A percentile compares a stretch with the other conserved stretches of the same genome.
Conservation (phyloP, 2,888 invertebrate species). For the Scrobipalpa atriplicella region DNA sequence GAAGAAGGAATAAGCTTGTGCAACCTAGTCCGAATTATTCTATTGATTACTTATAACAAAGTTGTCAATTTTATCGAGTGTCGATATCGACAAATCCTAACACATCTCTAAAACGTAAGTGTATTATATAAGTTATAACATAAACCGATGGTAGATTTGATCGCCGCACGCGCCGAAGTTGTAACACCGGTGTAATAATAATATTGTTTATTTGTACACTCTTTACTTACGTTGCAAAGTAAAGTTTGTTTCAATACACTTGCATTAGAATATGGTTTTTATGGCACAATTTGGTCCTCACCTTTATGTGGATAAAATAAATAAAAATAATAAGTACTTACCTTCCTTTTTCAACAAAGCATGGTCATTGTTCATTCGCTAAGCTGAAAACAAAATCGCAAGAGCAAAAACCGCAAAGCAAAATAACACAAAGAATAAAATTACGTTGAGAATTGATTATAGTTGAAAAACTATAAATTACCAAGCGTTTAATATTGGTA, state of each 20-base stretch:
- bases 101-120: conserved; percentile 46
- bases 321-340: no score
- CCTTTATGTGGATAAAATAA: no score
- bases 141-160: conserved; percentile 63
- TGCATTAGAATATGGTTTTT: background rate
- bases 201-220: conserved; percentile 32
- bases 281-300: background rate
- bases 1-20: background rate
- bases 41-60: no score
- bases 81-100: background rate
- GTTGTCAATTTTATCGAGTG: background rate
- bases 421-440: no score
- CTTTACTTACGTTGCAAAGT: background rate
- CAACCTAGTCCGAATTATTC: no score
- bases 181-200: conserved; percentile 73
- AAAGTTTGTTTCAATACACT: background rate
- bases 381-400: no score
- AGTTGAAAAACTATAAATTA: no score
- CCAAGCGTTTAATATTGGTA: no score
- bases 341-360: no score
- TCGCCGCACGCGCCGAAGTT: conserved; percentile 73
- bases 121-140: conserved; percentile 38
- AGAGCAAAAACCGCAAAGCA: no score
- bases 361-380: no score
- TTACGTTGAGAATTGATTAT: no score